phyloP scores from a whole-genome alignment of 2,888 invertebrate genomes.

The Sclerodermus sp. region DNA sequence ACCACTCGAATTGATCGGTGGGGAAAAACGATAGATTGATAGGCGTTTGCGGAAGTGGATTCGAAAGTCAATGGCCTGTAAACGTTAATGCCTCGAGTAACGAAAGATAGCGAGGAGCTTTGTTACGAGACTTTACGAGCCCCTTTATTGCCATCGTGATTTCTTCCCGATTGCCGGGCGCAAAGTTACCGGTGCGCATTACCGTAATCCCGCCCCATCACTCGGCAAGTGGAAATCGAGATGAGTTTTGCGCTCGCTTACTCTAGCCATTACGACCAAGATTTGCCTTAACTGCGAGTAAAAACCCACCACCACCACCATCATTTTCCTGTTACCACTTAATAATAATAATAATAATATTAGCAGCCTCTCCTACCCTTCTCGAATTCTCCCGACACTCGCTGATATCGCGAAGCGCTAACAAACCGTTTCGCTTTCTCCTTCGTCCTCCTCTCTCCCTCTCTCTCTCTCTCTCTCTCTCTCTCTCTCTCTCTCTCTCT shows the following conservation, averaged over 20 bases:
- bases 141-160: conserved; percentile 25
- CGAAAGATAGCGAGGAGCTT: conserved; percentile 24
- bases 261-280: too few relatives aligned
- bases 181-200: not conserved
- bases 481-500: not conserved
- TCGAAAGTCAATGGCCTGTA: conserved; percentile 26
- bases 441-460: not conserved
- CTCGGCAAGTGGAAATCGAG: too few relatives aligned
- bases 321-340: too few relatives aligned
- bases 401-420: too few relatives aligned
- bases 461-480: not conserved
- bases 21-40: conserved; percentile 4
- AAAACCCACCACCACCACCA: too few relatives aligned
- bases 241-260: too few relatives aligned
- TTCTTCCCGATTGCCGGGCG: conserved; percentile 16
- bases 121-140: conserved; percentile 29
- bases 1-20: too few relatives aligned
- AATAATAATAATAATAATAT: too few relatives aligned
- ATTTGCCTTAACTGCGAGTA: too few relatives aligned
- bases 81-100: conserved; percentile 23
- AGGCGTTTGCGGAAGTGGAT: conserved; percentile 20
- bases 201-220: not conserved
- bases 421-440: not conserved
- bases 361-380: too few relatives aligned
- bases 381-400: too few relatives aligned